phyloP scores from a whole-genome alignment of 2,888 invertebrate species.

The Caenorhabditis sp. region DNA sequence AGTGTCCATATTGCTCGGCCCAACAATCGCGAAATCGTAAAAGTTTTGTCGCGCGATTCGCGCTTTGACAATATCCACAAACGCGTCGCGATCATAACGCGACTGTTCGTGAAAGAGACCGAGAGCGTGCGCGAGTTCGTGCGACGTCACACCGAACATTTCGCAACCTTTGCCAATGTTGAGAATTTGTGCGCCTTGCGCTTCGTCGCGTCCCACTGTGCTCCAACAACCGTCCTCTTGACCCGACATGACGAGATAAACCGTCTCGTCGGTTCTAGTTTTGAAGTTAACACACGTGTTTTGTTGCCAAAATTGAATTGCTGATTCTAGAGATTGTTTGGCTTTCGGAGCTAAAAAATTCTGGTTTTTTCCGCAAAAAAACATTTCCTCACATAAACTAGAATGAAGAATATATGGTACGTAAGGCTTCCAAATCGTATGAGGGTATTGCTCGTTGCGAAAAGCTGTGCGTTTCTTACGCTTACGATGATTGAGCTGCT shows the following conservation, averaged over 20 bases:
- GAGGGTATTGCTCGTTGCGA: conserved; percentile 26
- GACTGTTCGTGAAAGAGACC: conserved; percentile 51
- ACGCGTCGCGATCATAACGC: conserved; percentile 38
- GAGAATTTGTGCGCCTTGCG: conserved; percentile 37
- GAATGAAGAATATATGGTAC: conserved; percentile 31
- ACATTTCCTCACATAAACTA: conserved; percentile 18
- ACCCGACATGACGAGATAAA: conserved; percentile 30
- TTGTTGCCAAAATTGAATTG: conserved; percentile 37
- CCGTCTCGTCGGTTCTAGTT: conserved; percentile 21
- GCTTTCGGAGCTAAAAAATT: conserved; percentile 26
- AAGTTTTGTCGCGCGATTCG: conserved; percentile 33
- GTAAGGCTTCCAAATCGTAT: conserved; percentile 36
- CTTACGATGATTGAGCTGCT: conserved; percentile 25
- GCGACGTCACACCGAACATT: conserved; percentile 50
- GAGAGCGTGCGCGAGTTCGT: conserved; percentile 50
- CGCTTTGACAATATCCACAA: conserved; percentile 33
- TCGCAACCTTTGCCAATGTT: conserved; percentile 48
- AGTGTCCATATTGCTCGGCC: conserved; percentile 28
- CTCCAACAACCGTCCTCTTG: conserved; percentile 48
- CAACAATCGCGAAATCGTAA: conserved; percentile 45
- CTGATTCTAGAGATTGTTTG: conserved; percentile 19
- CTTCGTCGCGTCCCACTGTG: conserved; percentile 44
- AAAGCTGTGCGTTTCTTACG: conserved; percentile 34
- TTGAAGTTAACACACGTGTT: conserved; percentile 39
- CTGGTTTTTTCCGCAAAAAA: background rate